Base-by-base conservation (phyloP, 2,797 vertebrate genomes). In the Argyrosomus regius region DNA sequence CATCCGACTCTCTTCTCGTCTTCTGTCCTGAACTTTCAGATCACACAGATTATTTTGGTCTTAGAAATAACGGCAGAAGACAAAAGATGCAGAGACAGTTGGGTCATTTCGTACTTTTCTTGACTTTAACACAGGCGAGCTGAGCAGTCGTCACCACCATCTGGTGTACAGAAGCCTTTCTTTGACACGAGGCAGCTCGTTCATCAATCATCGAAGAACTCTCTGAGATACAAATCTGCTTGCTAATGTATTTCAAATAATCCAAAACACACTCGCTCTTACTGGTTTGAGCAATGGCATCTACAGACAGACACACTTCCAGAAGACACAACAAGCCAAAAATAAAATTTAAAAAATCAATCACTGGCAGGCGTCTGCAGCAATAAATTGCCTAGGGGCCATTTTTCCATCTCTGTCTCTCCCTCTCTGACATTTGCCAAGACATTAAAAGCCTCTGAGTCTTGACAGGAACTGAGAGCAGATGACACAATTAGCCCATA, bases 151-250 rank as follows among this genome's bases (percentile, higher is more conserved):
- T 39, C 35, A 9, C 35, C 17, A 81, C 62, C 84, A 85, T 77
- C 78, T 85, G 86, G 20, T 43, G 17, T 17, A 76, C 65, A 86
- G 81, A 72, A 80, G 64, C 24, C 6, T 64, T 49, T 53, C 50
- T 49, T 60, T 76, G 64, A 62, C 46, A 60, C 56, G 12, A 14
- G 31, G 13, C 24, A 71, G 39, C n/a, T 61, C 52, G 11, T 80
- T 81, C 63, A 75, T 80, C 76, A 73, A 75, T 77, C 73, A 82
- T 11, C 52, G 53, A 72, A 64, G 79, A 75, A 68, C 78, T 67
- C 77, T n/a, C 63, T 71, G 75, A 75, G 41, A 80, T 18, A 52
- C 22, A 58, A 68, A 85, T 63, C 49, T 63, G 70, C 49, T 49
- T 12, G 17, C 66, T 82, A 75, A 84, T 79, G 61, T 76, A 69